Base-by-base conservation (phyloP, 2,888 invertebrate species). In the Therioaphis trifolii region DNA sequence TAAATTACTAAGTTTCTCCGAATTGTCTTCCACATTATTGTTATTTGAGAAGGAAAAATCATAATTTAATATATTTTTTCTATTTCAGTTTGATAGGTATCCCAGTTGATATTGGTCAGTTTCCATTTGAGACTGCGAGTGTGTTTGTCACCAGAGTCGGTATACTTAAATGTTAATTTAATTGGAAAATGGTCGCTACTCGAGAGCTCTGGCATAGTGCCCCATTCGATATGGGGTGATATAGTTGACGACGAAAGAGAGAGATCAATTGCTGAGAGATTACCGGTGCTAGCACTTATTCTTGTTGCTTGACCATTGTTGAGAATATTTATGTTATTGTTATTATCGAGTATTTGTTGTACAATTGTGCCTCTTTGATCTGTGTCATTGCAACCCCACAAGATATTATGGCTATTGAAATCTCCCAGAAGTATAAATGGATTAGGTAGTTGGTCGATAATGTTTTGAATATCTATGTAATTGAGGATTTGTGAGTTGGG, bases 171-270 rank as follows among this genome's bases (percentile, higher is more conserved):
- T 0, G 68, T 68, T 68, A 69, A 2, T 46, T 69, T 69, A 1
- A 69, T 69, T 69, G n/a, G n/a, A n/a, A n/a, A n/a, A n/a, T n/a
- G 43, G 43, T 68, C 68, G 11, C 66, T 66, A n/a, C 35, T 43
- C 0, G 21, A 55, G 4, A 55, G 55, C 55, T 55, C 55, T 4
- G 55, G 55, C 18, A 55, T n/a, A 55, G 21, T 21, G 68, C 11
- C 12, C 68, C 68, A 68, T 68, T 68, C 68, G 0, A 68, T n/a
- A 55, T 55, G 3, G 12, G 68, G 68, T 21, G 43, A 14, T 5
- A 68, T 40, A 21, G 40, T 68, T 40, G 40, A 21, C 4, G 68
- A 68, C 2, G 43, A 40, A 14, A 68, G 14, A 43, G 68, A 68
- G n/a, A 43, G 43, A 43, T 68, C 68, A 21, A 68, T 43, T 2